A percentile compares a stretch with the other conserved stretches of the same genome.
These are phyloP conservation scores for Drosophila arizonae DNA, from an alignment of 1,140 invertebrate genomes.

Conservation along the genomic window DNA sequence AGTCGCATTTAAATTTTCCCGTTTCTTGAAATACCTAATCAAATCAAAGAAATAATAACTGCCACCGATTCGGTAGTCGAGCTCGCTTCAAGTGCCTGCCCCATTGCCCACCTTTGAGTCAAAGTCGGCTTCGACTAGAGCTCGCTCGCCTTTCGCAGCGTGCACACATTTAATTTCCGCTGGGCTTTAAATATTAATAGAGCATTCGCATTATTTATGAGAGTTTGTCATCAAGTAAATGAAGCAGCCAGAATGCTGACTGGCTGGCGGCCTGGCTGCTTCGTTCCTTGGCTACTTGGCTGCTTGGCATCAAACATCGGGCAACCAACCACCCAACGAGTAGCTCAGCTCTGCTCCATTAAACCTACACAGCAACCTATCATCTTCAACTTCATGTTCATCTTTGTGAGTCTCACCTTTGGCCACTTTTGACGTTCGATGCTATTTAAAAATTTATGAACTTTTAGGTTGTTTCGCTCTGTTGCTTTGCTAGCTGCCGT, in stretches of 20 bases:
- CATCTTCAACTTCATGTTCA: constrained; percentile 6
- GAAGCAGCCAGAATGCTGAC: constrained; percentile 51
- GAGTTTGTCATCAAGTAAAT: constrained; percentile 77
- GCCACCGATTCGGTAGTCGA: too few relatives aligned
- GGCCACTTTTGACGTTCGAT: constrained; percentile 51
- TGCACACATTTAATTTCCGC: constrained; percentile 74
- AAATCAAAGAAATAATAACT: too few relatives aligned
- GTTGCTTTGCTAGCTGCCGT: constrained; percentile 16
- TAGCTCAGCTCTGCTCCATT: constrained; percentile 9
- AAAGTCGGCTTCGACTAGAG: neutral
- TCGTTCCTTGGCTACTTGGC: neutral
- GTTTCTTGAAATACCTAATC: too few relatives aligned
- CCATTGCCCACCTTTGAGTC: too few relatives aligned
- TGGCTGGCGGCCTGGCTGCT: too few relatives aligned
- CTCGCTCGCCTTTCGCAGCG: constrained; percentile 1
- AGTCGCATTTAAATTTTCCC: too few relatives aligned
- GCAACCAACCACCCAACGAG: neutral
- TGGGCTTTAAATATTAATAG: constrained; percentile 77
- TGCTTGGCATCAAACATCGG: neutral
- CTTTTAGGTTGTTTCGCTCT: constrained; percentile 44
- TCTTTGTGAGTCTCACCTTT: constrained; percentile 43
- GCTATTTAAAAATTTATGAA: constrained; percentile 72
- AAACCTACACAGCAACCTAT: neutral
- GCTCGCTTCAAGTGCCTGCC: too few relatives aligned
- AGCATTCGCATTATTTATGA: constrained; percentile 72